Evolutionary conservation across 2,888 invertebrate genomes (phyloP).

Genomic region (Volucella bombylans): DNA sequence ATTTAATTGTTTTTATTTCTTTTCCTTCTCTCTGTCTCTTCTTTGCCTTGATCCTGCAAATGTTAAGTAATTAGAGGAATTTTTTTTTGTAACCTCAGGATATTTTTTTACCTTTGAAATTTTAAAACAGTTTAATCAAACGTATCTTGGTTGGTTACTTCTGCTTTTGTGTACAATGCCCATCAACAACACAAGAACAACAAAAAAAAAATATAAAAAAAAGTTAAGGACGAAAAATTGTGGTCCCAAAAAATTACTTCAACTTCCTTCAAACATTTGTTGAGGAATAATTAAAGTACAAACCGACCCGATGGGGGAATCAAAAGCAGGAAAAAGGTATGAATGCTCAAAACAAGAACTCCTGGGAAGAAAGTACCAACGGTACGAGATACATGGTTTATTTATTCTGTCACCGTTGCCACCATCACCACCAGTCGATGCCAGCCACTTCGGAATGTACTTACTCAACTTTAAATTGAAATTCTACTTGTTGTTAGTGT

Average conservation of each 20-base stretch:
- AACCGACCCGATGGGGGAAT: conserved; percentile 11
- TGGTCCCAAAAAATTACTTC: background rate
- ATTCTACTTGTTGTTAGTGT: conserved; percentile 43
- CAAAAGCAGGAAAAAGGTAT: background rate
- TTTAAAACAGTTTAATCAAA: conserved; percentile 70
- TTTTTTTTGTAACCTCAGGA: conserved; percentile 55
- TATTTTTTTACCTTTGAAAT: conserved; percentile 56
- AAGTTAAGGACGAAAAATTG: background rate
- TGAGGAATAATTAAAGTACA: conserved; percentile 54
- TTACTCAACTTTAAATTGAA: conserved; percentile 72
- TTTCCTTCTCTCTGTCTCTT: conserved; percentile 2
- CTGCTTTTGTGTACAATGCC: too few species aligned
- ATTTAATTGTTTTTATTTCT: conserved; percentile 30
- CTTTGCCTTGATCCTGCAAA: conserved; percentile 50
- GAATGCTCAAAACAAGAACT: conserved; percentile 12
- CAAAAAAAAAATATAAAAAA: too few species aligned
- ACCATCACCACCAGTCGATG: conserved; percentile 17
- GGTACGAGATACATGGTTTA: conserved; percentile 32
- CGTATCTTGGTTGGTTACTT: conserved; percentile 35
- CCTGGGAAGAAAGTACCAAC: background rate
- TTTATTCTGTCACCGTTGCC: conserved; percentile 10
- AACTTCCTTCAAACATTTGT: conserved; percentile 30
- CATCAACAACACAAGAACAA: too few species aligned
- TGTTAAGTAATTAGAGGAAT: conserved; percentile 67
- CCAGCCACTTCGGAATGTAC: conserved; percentile 62